Conservation (phyloP, 2,797 vertebrate genomes). For the Gorsachius magnificus region DNA sequence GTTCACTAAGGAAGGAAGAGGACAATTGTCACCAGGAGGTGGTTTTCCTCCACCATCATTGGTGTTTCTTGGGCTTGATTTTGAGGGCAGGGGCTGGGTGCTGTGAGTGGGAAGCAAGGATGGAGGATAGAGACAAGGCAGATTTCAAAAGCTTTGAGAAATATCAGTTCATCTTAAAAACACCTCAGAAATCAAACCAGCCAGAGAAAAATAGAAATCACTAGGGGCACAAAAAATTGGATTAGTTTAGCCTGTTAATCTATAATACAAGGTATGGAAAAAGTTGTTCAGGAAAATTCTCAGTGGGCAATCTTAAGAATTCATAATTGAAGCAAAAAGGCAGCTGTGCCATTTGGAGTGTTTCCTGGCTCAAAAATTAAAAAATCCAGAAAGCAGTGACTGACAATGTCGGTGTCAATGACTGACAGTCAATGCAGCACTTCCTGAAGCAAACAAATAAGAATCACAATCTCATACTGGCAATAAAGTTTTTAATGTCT, state of each 20-base stretch:
- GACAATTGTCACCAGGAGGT: not conserved
- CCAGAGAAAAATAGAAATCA: not conserved
- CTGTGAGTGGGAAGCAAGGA: not conserved
- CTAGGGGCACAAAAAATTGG: not conserved
- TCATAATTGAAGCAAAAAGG: not conserved
- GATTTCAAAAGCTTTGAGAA: not conserved
- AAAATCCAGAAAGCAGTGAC: not conserved
- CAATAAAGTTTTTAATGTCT: not conserved
- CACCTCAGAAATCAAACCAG: not conserved
- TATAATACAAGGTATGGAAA: not conserved
- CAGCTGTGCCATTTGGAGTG: not conserved
- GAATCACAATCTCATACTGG: not conserved
- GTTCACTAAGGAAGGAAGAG: not conserved
- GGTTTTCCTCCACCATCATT: not conserved
- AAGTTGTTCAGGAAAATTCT: not conserved
- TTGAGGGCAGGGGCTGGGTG: not conserved
- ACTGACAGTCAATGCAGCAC: not conserved
- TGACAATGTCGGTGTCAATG: not conserved
- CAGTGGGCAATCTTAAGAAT: not conserved
- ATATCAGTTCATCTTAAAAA: not conserved
- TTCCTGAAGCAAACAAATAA: not conserved
- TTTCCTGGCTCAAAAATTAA: not conserved
- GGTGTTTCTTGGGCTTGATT: not conserved
- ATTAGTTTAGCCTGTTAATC: not conserved
- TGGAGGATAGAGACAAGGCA: not conserved